Base-by-base conservation (phyloP, 2,888 invertebrate genomes). In the Hypomecis atomaria region DNA sequence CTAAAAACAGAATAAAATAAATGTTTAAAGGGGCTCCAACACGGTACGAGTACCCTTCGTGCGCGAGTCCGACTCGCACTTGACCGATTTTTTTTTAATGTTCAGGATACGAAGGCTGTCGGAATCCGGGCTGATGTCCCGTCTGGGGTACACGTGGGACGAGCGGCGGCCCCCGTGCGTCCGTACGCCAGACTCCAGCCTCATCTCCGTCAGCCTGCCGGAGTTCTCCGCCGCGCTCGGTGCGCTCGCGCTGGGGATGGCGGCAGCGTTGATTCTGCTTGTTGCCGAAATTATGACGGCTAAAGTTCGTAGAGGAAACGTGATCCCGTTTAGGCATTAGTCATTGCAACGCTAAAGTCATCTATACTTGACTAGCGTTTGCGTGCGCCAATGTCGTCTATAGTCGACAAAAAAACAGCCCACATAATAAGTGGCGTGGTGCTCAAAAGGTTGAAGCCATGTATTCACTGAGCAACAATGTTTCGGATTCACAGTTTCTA, bases 151-250 rank as follows among this genome's bases (percentile, higher is more conserved):
- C 13, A 76, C 90, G 57, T 95, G 95, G 94, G 94, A 95, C 76
- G 93, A 93, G 36, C 85, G 89, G 0, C 94, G 93, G 74, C 95
- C 95, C 0, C 85, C 85, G 0, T 95, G 95, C 75, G 91, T 94
- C 2, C 85, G 86, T 47, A 87, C 88, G 0, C 89, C 90, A 0
- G 93, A 93, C 70, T 81, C 88, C 47, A 85, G 84, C 63, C 75
- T 89, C 5, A 89, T 93, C 66, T 83, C 94, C 67, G 95, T 95
- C 40, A 89, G 92, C 52, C 84, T 95, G 60, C 84, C 86, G 36
- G 95, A 95, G 75, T 94, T 95, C 73, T 93, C 94, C 43, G 94
- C 93, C 63, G 94, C 94, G 0, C 83, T 95, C 10, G 76, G 94
- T 11, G 84, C 94, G 50, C 83, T 95, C 6, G 74, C 86, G 3